These are phyloP conservation scores for Clusia tigrina DNA, from an alignment of 2,888 invertebrate genomes.

Conservation along the genomic window DNA sequence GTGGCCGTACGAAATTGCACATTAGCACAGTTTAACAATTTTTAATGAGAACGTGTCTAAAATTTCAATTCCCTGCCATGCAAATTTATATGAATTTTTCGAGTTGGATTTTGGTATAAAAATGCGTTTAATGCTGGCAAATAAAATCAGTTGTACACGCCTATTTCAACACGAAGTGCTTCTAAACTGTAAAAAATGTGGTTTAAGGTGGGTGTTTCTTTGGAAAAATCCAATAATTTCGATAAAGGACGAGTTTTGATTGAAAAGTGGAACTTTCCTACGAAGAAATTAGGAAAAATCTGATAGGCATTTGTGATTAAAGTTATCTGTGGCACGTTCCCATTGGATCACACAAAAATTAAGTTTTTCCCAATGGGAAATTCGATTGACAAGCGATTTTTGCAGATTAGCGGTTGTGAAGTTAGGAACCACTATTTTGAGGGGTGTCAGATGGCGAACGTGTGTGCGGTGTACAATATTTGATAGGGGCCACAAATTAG, in stretches of 20 bases:
- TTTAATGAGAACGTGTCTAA: not conserved
- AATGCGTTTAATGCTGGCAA: constrained; percentile 38
- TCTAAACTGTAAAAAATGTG: constrained; percentile 36
- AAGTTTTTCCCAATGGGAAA: too few species aligned
- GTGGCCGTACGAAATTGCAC: not conserved
- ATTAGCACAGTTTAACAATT: constrained; percentile 9
- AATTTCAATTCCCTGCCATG: not conserved
- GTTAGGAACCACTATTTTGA: too few species aligned
- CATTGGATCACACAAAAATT: too few species aligned
- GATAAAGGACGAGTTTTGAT: not conserved
- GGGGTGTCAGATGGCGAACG: too few species aligned
- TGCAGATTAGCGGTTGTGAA: too few species aligned
- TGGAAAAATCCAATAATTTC: not conserved
- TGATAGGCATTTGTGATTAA: too few species aligned
- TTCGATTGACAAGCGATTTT: too few species aligned
- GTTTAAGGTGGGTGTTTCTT: constrained; percentile 35
- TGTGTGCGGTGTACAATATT: too few species aligned
- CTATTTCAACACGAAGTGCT: constrained; percentile 21
- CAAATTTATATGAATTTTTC: not conserved
- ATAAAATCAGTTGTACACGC: constrained; percentile 42
- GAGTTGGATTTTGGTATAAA: constrained; percentile 44
- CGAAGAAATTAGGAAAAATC: not conserved
- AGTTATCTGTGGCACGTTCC: too few species aligned
- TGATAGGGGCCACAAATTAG: too few species aligned
- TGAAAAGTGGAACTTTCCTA: not conserved